Base-by-base conservation (phyloP, 2,113 vertebrate genomes). In the Cephalopterus ornatus region DNA sequence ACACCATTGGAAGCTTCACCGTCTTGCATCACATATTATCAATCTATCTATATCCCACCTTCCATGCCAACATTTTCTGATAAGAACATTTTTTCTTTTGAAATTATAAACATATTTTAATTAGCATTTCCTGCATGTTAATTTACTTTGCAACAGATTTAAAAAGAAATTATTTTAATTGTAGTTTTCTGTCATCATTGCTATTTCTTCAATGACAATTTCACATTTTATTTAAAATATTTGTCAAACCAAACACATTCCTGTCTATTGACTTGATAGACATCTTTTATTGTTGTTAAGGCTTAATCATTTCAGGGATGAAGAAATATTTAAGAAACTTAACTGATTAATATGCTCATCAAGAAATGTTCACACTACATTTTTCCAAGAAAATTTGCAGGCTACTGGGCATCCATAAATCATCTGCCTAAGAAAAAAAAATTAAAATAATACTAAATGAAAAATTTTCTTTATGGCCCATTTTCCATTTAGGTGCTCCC, bases 261-360 rank as follows among this genome's bases (percentile, higher is more conserved):
- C 90, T 81, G n/a, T 46, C 76, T 87, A 50, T 77, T 91, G 76
- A 81, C 47, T 87, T 84, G 68, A 50, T 58, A 72, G 53, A 94
- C 47, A 91, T 84, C 88, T 80, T 97, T 93, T 85, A 16, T 61
- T 85, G 44, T 75, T 97, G 44, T 82, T 86, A 88, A 95, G 26
- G 35, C 90, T 97, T 96, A 91, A 96, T 79, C 8, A 44, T 89
- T 95, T 89, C 63, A 55, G 87, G n/a, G 73, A 89, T 50, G 22
- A 91, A 97, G 46, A 91, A 96, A 81, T 62, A 90, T 93, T 94
- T 86, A 91, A 94, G 85, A 73, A 94, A 91, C 72, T 78, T 85
- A 92, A 83, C 14, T 47, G 81, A 92, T 92, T 71, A 84, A 74
- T 88, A 28, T 44, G 58, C 76, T 96, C 90, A 91, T 83, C 86